These are phyloP conservation scores for Yponomeuta evonymella DNA, from an alignment of 2,888 invertebrate species.

Conservation along the genomic window DNA sequence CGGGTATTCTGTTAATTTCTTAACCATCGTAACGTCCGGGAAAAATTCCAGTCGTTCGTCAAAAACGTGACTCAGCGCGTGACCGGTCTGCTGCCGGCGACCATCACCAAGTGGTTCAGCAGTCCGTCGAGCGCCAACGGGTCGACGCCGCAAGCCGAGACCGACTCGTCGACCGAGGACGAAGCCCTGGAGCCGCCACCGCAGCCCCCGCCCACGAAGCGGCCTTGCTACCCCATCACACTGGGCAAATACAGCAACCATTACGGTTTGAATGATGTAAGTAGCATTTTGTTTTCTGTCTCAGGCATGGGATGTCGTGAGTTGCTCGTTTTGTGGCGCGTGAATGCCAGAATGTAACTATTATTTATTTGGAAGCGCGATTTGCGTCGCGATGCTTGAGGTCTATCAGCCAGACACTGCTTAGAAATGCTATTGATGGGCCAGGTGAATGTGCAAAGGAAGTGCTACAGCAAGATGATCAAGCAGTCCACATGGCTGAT, in stretches of 20 bases:
- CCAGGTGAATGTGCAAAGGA: too few relatives aligned
- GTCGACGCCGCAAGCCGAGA: slow-evolving; percentile 53
- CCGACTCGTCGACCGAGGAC: slow-evolving; percentile 60
- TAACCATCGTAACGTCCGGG: not conserved
- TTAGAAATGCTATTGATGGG: too few relatives aligned
- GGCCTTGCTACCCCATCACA: slow-evolving; percentile 37
- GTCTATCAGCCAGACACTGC: too few relatives aligned
- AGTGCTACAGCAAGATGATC: too few relatives aligned
- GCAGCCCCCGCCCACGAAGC: slow-evolving; percentile 58
- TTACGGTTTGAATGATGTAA: slow-evolving; percentile 38
- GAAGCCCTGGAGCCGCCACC: slow-evolving; percentile 39
- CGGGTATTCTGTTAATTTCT: not conserved
- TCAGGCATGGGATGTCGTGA: too few relatives aligned
- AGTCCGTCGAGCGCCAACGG: slow-evolving; percentile 49
- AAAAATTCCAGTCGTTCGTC: slow-evolving; percentile 79
- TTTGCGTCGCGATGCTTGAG: too few relatives aligned
- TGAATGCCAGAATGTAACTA: too few relatives aligned
- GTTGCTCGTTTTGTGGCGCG: too few relatives aligned
- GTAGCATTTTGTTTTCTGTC: slow-evolving; percentile 18
- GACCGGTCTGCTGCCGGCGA: slow-evolving; percentile 78
- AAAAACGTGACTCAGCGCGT: slow-evolving; percentile 80
- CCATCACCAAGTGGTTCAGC: slow-evolving; percentile 74
- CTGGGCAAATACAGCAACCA: slow-evolving; percentile 31
- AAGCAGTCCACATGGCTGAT: too few relatives aligned
- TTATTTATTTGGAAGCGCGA: too few relatives aligned